Evolutionary conservation across 1,140 invertebrate species (phyloP), one percentile per base, ranked within the genome.

Genomic region (Harpegnathos saltator): DNA sequence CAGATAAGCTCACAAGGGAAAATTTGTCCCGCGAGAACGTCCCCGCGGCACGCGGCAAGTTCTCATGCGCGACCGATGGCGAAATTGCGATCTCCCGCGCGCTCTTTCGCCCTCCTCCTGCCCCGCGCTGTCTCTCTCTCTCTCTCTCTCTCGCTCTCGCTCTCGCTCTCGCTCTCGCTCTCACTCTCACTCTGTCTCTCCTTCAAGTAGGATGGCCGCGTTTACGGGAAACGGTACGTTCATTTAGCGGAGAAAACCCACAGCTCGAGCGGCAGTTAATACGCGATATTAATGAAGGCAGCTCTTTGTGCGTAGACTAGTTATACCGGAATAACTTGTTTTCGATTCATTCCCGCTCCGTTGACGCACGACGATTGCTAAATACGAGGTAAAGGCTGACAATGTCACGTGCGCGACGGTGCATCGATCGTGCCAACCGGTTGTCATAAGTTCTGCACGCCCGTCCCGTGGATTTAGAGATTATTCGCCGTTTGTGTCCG

Each of bases 321-420:
- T 89, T 89, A 83, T 85, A 89, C 87, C 74, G 84, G 88, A 83
- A 89, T 89, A 89, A 88, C 86, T 88, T 22, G 88, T 89, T 88
- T 44, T 82, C 69, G 59, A 89, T 83, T 68, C 56, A 63, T 82
- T 71, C 54, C 74, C 84, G 75, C 59, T 84, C n/a, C 48, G 38
- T 9, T 7, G 33, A 11, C 61, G 56, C 29, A 22, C 54, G 33
- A 89, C 74, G 84, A 84, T 89, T 86, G 87, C 84, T 81, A 84
- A 89, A 86, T 68, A 17, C 38, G 19, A 62, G 56, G 80, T 73
- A 63, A 71, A 84, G 48, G 54, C 72, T n/a, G n/a, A 88, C 87
- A 89, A 89, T 88, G 87, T 86, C 80, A 85, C 83, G 72, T 85
- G 73, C 78, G 19, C 78, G 19, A 22, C 50, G 26, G 48, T 59